Evolutionary conservation across 2,888 invertebrate species (phyloP).

Genomic region (Onthophagus sagittarius): DNA sequence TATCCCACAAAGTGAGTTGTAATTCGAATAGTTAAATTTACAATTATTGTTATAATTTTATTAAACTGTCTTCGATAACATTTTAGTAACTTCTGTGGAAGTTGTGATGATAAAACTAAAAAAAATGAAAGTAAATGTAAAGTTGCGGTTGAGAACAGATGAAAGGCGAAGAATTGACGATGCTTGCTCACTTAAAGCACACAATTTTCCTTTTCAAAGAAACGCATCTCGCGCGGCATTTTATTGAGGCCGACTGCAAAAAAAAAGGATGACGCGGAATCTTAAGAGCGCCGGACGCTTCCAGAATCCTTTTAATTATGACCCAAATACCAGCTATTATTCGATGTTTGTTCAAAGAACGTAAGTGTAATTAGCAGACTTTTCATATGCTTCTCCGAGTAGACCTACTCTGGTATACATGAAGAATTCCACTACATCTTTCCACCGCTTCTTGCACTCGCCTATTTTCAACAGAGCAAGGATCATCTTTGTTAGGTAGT

Average conservation of each 20-base stretch:
- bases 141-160: neutral
- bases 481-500: neutral
- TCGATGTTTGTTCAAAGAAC: neutral
- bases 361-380: constrained; percentile 1
- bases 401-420: neutral
- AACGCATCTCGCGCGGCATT: neutral
- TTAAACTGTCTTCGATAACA: too few species aligned
- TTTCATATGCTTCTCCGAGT: neutral
- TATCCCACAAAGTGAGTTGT: too few species aligned
- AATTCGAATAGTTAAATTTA: too few species aligned
- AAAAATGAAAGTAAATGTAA: neutral
- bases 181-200: neutral
- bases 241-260: neutral
- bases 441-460: neutral
- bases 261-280: neutral
- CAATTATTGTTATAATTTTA: neutral
- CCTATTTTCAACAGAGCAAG: neutral
- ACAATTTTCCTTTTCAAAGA: neutral
- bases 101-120: neutral
- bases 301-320: constrained; percentile 11
- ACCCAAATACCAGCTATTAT: constrained; percentile 9
- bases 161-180: neutral
- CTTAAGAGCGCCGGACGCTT: neutral
- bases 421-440: neutral
- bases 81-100: neutral